Conservation (phyloP, 1,140 invertebrate species). For the Coelopa frigida region DNA sequence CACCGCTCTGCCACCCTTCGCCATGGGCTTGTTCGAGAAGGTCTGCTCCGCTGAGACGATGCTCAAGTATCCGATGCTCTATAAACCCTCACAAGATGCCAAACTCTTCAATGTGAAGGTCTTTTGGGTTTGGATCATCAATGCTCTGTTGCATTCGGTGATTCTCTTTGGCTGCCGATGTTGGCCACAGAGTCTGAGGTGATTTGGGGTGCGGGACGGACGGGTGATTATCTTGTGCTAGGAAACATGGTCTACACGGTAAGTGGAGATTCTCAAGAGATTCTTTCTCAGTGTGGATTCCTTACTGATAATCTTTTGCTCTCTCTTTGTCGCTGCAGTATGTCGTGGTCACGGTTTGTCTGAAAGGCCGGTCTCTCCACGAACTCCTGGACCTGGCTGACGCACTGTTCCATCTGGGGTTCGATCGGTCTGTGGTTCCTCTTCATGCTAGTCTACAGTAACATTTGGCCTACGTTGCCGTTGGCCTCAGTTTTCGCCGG, state of each 20-base stretch:
- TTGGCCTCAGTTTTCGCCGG: slow-evolving; percentile 90
- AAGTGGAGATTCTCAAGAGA: slow-evolving; percentile 44
- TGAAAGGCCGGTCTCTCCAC: slow-evolving; percentile 96
- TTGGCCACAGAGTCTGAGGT: slow-evolving; percentile 53
- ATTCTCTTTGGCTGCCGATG: slow-evolving; percentile 92
- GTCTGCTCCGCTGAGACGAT: slow-evolving; percentile 89
- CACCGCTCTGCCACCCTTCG: slow-evolving; percentile 90
- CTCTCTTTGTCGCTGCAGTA: slow-evolving; percentile 61
- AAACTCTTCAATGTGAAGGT: slow-evolving; percentile 74
- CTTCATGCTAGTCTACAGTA: slow-evolving; percentile 87
- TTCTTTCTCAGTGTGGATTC: not conserved
- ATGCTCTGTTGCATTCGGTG: slow-evolving; percentile 89
- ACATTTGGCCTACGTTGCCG: slow-evolving; percentile 79
- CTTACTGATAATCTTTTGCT: slow-evolving; percentile 4
- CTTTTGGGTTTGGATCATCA: slow-evolving; percentile 96
- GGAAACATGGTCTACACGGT: slow-evolving; percentile 98
- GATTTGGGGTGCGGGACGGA: slow-evolving; percentile 78
- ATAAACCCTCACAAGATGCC: slow-evolving; percentile 79
- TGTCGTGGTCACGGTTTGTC: slow-evolving; percentile 93
- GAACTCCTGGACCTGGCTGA: slow-evolving; percentile 96
- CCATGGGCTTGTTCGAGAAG: slow-evolving; percentile 92
- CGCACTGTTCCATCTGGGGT: slow-evolving; percentile 93
- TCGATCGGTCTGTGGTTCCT: slow-evolving; percentile 91
- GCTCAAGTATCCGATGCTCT: slow-evolving; percentile 77
- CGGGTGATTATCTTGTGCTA: slow-evolving; percentile 88